phyloP scores from a whole-genome alignment of 2,888 invertebrate species.

The Caenorhabditis auriculariae region DNA sequence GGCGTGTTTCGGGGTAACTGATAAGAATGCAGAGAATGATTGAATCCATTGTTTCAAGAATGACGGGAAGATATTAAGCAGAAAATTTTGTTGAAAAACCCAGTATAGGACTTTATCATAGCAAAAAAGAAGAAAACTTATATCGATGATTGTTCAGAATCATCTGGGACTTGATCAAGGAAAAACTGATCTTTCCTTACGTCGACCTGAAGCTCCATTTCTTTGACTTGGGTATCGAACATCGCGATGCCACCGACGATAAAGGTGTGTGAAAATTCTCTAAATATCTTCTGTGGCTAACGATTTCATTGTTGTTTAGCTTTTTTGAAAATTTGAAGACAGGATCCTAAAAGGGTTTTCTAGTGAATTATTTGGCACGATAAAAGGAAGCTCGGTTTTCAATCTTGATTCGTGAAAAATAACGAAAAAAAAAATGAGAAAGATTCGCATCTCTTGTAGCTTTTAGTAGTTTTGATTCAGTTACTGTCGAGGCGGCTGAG shows the following conservation, averaged over 20 bases:
- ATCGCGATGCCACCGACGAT: constrained; percentile 89
- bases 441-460: no score
- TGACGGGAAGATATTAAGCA: no score
- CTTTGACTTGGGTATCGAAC: constrained; percentile 91
- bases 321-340: no score
- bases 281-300: no score
- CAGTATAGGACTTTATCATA: not conserved
- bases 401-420: no score
- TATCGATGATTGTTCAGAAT: constrained; percentile 70
- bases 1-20: not conserved
- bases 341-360: no score
- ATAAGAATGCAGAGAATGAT: not conserved
- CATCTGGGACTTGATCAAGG: constrained; percentile 96
- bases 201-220: constrained; percentile 90
- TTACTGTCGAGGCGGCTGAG: constrained; percentile 93
- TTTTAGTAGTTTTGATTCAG: constrained; percentile 66
- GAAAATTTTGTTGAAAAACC: not conserved
- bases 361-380: no score
- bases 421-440: no score
- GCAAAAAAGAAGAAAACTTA: not conserved
- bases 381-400: no score
- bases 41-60: no score
- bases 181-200: constrained; percentile 92
- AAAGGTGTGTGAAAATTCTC: constrained; percentile 72
- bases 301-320: no score